Evolutionary conservation across 2,113 vertebrate species (phyloP).

Genomic region (Antidorcas marsupialis): DNA sequence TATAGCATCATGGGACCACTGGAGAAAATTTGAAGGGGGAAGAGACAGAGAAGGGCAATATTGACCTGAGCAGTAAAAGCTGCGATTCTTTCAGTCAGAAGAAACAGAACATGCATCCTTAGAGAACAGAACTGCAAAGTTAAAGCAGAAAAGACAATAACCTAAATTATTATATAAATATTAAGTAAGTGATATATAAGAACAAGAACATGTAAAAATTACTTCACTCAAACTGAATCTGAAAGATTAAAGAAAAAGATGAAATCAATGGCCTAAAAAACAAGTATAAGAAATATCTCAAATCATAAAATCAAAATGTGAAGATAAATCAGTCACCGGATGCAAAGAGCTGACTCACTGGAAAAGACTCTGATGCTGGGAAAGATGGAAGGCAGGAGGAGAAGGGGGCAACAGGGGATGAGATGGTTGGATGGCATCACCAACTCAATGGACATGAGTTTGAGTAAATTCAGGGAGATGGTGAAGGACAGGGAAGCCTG

Average conservation of each 20-base stretch:
- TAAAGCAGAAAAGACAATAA: neutral
- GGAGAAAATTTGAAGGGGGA: neutral
- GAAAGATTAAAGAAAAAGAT: neutral
- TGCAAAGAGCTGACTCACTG: neutral
- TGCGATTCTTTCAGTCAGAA: neutral
- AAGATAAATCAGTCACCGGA: neutral
- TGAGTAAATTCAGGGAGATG: neutral
- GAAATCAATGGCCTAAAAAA: neutral
- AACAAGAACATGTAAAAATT: neutral
- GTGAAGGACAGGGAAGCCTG: neutral
- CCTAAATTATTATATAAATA: neutral
- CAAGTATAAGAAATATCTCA: neutral
- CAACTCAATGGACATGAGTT: neutral
- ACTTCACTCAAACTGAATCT: constrained; percentile 15
- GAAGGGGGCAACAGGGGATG: neutral
- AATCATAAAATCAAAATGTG: neutral
- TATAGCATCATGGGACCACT: neutral
- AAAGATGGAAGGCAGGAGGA: neutral
- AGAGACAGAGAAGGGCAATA: neutral
- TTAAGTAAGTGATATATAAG: neutral
- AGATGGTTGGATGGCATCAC: neutral
- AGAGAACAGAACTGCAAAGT: neutral
- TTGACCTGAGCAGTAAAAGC: neutral
- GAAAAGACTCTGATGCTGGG: neutral
- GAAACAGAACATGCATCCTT: neutral